Base-by-base conservation (phyloP, 1,140 invertebrate species). In the Lucilia cuprina region DNA sequence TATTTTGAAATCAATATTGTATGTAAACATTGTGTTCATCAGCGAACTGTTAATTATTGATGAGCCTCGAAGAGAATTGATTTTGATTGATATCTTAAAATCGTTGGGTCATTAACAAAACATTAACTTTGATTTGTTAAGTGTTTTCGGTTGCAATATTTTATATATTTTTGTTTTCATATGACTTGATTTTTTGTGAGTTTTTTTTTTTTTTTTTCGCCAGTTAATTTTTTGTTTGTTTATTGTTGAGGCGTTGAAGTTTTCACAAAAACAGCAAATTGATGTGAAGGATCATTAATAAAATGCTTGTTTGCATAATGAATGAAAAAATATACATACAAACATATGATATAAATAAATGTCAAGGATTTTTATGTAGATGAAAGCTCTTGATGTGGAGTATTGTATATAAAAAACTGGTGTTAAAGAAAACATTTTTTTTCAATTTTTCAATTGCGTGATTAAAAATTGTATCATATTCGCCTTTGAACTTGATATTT, bases 101-200 rank as follows among this genome's bases (percentile, higher is more conserved):
- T 70, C 65, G 25, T 21, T 70, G 65, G 65, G 19, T 70, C 65
- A 70, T 70, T 70, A 70, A 70, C 19, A 21, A 70, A 21, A 19
- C 65, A 70, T 70, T 70, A 70, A 70, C 19, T 70, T 21, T 70
- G 65, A 70, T 70, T 70, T 25, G 65, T 70, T 70, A 70, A 70
- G 65, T 70, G 65, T 21, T 70, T 19, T 70, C 25, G 19, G 8
- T 65, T 65, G 17, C n/a, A 9, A 9, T 21, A n/a, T 60, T 60
- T 60, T 60, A 17, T 60, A n/a, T 60, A 14, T 17, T 60, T 8
- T 17, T 60, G 14, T 60, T 60, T 17, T 60, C 14, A 60, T 60
- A n/a, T 60, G 1, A 60, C 55, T 60, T 60, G 14, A 60, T 60
- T 60, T 30, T 60, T 60, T 17, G 13, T 60, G 13, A 17, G 5